phyloP scores from a whole-genome alignment of 2,797 vertebrate species.

The Cheirogaleus major region DNA sequence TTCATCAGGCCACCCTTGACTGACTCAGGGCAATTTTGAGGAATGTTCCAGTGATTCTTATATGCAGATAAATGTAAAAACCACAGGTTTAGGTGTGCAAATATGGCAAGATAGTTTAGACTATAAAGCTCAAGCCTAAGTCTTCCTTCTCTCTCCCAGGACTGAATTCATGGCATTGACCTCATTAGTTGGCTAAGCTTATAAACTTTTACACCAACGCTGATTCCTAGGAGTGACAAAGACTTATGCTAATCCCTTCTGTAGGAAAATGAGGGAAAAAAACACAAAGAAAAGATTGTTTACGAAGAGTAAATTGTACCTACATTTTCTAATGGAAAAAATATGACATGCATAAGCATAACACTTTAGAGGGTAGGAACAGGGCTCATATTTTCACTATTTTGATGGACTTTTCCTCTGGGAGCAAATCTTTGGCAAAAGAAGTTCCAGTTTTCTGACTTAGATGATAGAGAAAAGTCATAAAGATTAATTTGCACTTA shows the following conservation, averaged over 20 bases:
- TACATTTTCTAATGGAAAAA: slow-evolving; percentile 40
- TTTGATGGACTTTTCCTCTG: neutral
- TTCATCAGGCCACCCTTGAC: neutral
- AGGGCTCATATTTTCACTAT: neutral
- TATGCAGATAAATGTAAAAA: neutral
- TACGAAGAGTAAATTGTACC: neutral
- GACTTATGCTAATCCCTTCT: neutral
- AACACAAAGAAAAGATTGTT: neutral
- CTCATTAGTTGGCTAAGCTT: slow-evolving; percentile 20
- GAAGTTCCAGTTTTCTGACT: slow-evolving; percentile 11
- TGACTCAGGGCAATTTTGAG: neutral
- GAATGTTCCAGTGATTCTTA: neutral
- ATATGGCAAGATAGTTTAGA: neutral
- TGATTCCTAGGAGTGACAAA: slow-evolving; percentile 15
- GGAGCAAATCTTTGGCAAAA: neutral
- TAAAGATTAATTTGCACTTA: neutral
- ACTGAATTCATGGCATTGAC: neutral
- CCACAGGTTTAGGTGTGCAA: neutral
- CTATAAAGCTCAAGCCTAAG: neutral
- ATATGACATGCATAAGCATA: neutral
- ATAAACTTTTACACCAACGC: neutral
- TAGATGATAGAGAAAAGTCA: neutral
- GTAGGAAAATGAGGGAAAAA: neutral
- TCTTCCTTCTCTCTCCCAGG: neutral
- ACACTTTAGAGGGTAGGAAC: neutral